Percentiles rank a stretch among this genome's conserved stretches.
These are phyloP conservation scores for Rhodeus uyekii DNA, from an alignment of 2,797 vertebrate genomes.

Conservation along the genomic window DNA sequence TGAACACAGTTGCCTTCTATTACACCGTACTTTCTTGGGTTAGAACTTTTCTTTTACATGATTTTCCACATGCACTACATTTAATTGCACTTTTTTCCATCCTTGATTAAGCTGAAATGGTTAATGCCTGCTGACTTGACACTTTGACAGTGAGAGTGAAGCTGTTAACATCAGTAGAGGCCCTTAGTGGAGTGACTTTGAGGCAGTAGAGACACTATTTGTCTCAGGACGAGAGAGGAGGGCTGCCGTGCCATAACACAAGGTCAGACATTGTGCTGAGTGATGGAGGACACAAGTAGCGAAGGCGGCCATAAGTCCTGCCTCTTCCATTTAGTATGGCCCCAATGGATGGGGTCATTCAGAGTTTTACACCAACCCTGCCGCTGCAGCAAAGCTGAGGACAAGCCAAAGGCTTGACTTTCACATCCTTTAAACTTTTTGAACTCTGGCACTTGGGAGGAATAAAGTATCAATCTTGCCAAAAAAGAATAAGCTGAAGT, in stretches of 20 bases:
- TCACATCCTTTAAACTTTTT: constrained; percentile 2
- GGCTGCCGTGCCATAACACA: constrained; percentile 56
- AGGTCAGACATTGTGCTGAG: constrained; percentile 65
- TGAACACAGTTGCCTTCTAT: too few species aligned
- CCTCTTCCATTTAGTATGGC: constrained; percentile 45
- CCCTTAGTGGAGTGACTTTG: constrained; percentile 38
- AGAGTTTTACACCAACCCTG: constrained; percentile 23
- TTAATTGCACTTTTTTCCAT: background rate
- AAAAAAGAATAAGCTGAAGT: too few species aligned
- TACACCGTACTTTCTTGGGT: too few species aligned
- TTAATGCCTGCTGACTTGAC: constrained; percentile 49
- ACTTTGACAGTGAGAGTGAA: constrained; percentile 51
- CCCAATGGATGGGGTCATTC: constrained; percentile 49
- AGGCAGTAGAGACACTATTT: constrained; percentile 55
- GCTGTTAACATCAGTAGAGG: constrained; percentile 56
- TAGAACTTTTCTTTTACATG: background rate
- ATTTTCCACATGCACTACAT: background rate
- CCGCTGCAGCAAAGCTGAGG: constrained; percentile 6
- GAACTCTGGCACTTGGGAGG: background rate
- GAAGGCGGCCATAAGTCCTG: constrained; percentile 43
- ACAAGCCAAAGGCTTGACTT: constrained; percentile 26
- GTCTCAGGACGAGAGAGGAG: constrained; percentile 64
- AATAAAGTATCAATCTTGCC: too few species aligned
- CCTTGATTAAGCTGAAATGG: constrained; percentile 28
- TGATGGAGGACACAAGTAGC: constrained; percentile 52